Evolutionary conservation across 2,113 vertebrate species (phyloP).

Genomic region (Electrona antarctica): DNA sequence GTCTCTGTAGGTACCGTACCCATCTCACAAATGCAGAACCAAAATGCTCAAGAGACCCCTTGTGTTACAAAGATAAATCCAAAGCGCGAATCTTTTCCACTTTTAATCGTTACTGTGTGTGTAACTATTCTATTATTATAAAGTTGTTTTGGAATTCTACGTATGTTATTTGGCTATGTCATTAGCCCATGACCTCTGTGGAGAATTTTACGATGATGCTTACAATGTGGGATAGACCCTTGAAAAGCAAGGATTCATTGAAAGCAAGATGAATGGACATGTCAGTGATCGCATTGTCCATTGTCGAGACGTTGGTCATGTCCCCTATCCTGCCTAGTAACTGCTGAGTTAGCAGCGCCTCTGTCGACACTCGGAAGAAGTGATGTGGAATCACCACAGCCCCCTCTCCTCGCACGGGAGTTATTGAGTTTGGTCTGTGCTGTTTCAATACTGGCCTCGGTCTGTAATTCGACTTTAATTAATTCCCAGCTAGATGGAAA

Average conservation of each 20-base stretch:
- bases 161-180: too few relatives aligned
- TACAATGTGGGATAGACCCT: background rate
- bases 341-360: conserved; percentile 5
- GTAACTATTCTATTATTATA: too few relatives aligned
- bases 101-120: too few relatives aligned
- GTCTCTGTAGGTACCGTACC: too few relatives aligned
- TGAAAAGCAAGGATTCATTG: background rate
- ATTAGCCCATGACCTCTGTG: too few relatives aligned
- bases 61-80: too few relatives aligned
- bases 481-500: conserved; percentile 76
- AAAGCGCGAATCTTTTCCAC: too few relatives aligned
- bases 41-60: too few relatives aligned
- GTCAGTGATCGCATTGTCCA: conserved; percentile 25
- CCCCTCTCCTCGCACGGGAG: conserved; percentile 41
- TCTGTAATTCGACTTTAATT: conserved; percentile 83
- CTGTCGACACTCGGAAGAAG: background rate
- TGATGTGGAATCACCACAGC: conserved; percentile 38
- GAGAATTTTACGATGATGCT: background rate
- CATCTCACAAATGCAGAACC: too few relatives aligned
- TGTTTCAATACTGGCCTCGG: conserved; percentile 58
- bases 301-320: background rate
- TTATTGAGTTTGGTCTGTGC: conserved; percentile 59
- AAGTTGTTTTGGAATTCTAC: too few relatives aligned
- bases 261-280: background rate
- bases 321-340: conserved; percentile 10